Evolutionary conservation across 2,888 invertebrate genomes (phyloP).

Genomic region (Cantharis flavilabris): DNA sequence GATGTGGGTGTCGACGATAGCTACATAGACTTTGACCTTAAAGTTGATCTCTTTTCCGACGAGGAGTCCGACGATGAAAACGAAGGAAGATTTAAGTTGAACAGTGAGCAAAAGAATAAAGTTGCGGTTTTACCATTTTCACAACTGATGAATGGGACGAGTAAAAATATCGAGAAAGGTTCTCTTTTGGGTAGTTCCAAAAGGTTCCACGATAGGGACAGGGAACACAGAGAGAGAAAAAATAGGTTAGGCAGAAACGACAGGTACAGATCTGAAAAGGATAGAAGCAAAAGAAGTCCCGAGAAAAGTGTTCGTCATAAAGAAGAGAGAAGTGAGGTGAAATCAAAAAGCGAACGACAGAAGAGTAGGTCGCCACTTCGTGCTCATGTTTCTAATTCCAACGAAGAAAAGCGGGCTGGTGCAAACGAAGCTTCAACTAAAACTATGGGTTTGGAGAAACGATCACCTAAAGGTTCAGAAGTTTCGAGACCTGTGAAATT

Average conservation of each 20-base stretch:
- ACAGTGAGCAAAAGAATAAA: slow-evolving; percentile 20
- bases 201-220: not conserved
- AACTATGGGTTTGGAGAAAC: not conserved
- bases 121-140: slow-evolving; percentile 31
- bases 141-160: slow-evolving; percentile 28
- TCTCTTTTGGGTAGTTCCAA: not conserved
- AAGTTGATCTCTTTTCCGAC: slow-evolving; percentile 51
- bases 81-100: slow-evolving; percentile 52
- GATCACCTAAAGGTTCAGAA: not conserved
- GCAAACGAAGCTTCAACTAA: not conserved
- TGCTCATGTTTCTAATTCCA: not conserved
- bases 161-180: slow-evolving; percentile 13
- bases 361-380: slow-evolving; percentile 4
- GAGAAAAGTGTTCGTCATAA: slow-evolving; percentile 1
- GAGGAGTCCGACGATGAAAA: slow-evolving; percentile 54
- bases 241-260: not conserved
- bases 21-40: slow-evolving; percentile 43
- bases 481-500: not conserved
- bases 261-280: slow-evolving; percentile 6
- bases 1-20: slow-evolving; percentile 35
- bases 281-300: not conserved
- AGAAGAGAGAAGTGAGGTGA: not conserved
- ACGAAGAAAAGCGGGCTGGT: not conserved
- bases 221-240: slow-evolving; percentile 7
- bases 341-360: not conserved